A percentile compares a stretch with the other conserved stretches of the same genome.
phyloP scores from a whole-genome alignment of 2,888 invertebrate species.

The Tiliacea aurago region DNA sequence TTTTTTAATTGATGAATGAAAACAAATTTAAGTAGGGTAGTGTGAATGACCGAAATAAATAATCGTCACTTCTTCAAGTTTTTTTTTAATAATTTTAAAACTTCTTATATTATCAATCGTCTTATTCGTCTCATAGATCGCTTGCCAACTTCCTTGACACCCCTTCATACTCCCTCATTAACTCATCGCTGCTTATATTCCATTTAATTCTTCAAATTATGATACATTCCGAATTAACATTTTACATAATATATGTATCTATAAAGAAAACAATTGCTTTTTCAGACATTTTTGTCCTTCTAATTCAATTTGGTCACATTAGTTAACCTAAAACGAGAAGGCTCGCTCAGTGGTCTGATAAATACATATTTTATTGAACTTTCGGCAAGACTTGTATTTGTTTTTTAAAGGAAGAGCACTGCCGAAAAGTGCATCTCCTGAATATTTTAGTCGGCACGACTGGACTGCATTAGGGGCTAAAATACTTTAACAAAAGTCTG shows the following conservation, averaged over 20 bases:
- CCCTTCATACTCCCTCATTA: too few species aligned
- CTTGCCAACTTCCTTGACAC: too few species aligned
- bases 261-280: background rate
- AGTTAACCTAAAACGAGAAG: background rate
- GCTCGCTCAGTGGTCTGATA: background rate
- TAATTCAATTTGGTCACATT: background rate
- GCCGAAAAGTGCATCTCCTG: conserved; percentile 32
- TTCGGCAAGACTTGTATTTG: background rate
- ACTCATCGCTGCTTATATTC: too few species aligned
- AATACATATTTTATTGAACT: conserved; percentile 7
- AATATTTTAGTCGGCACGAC: conserved; percentile 25
- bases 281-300: background rate
- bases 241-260: too few species aligned
- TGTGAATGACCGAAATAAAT: too few species aligned
- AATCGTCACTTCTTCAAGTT: too few species aligned
- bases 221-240: too few species aligned
- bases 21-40: too few species aligned
- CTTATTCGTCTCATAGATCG: too few species aligned
- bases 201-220: too few species aligned
- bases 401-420: background rate
- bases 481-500: conserved; percentile 6
- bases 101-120: too few species aligned
- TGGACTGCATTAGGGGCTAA: conserved; percentile 16
- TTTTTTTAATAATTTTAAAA: too few species aligned
- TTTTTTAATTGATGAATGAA: background rate